A percentile compares a stretch with the other conserved stretches of the same genome.
Conservation (phyloP, 1,140 invertebrate species). For the Matsumurasca onukii region DNA sequence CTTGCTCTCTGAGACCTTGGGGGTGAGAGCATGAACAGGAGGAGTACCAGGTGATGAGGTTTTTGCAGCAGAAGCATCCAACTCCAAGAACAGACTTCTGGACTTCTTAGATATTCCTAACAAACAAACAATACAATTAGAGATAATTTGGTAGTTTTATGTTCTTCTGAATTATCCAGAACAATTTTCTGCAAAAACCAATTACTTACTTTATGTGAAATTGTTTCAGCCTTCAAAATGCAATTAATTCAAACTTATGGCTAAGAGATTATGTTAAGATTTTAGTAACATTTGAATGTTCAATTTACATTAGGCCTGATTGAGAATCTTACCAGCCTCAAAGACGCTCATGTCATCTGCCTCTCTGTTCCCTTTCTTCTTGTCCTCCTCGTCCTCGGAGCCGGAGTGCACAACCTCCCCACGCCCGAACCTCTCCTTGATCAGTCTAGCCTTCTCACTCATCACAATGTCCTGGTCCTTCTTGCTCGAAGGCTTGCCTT, state of each 20-base stretch:
- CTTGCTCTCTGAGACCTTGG: slow-evolving; percentile 43
- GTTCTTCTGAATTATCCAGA: too few species aligned
- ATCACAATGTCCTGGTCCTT: slow-evolving; percentile 56
- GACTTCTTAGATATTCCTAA: slow-evolving; percentile 84
- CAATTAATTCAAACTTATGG: too few species aligned
- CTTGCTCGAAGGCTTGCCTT: slow-evolving; percentile 62
- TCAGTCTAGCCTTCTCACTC: slow-evolving; percentile 62
- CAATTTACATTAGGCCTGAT: too few species aligned
- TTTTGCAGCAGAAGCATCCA: slow-evolving; percentile 67
- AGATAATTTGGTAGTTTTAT: too few species aligned
- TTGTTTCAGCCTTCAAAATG: too few species aligned
- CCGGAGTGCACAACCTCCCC: slow-evolving; percentile 60
- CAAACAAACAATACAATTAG: too few species aligned
- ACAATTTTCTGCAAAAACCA: too few species aligned
- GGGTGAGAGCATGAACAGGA: slow-evolving; percentile 42
- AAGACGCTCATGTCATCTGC: slow-evolving; percentile 74
- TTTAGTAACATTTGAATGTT: too few species aligned
- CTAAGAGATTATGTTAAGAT: too few species aligned
- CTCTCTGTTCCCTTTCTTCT: slow-evolving; percentile 48
- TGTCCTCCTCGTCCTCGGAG: slow-evolving; percentile 52
- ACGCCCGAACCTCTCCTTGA: slow-evolving; percentile 83
- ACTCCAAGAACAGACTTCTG: slow-evolving; percentile 78
- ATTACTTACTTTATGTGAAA: too few species aligned
- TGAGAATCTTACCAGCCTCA: slow-evolving; percentile 72
- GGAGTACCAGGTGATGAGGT: slow-evolving; percentile 41